Conservation (phyloP, 2,113 vertebrate genomes). For the Alosa alosa region DNA sequence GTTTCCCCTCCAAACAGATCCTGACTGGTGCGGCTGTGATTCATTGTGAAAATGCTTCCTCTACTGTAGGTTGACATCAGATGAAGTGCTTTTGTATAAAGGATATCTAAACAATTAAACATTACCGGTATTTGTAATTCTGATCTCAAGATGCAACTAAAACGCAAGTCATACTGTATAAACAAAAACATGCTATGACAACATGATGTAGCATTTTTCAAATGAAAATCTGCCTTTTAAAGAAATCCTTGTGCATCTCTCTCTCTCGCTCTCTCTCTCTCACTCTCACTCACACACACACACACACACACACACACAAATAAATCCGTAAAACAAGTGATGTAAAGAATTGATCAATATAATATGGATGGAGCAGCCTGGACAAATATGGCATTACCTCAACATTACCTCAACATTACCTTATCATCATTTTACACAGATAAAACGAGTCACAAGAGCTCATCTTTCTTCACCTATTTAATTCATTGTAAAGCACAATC, state of each 20-base stretch:
- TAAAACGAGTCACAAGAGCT: neutral
- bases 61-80: neutral
- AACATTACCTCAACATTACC: neutral
- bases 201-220: neutral
- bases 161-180: no score
- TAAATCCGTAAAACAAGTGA: neutral
- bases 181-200: neutral
- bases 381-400: neutral
- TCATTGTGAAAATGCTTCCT: neutral
- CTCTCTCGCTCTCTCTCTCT: neutral
- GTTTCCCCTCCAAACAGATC: slow-evolving; percentile 23
- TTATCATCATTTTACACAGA: neutral
- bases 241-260: neutral
- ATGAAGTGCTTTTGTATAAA: neutral
- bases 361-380: neutral
- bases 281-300: neutral
- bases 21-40: slow-evolving; percentile 50
- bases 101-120: no score
- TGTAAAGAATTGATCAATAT: no score
- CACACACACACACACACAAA: neutral
- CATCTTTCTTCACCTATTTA: neutral
- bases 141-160: neutral
- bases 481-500: neutral
- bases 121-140: no score
- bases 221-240: neutral